Evolutionary conservation across 2,888 invertebrate genomes (phyloP).

Genomic region (Synanthedon tipuliformis): DNA sequence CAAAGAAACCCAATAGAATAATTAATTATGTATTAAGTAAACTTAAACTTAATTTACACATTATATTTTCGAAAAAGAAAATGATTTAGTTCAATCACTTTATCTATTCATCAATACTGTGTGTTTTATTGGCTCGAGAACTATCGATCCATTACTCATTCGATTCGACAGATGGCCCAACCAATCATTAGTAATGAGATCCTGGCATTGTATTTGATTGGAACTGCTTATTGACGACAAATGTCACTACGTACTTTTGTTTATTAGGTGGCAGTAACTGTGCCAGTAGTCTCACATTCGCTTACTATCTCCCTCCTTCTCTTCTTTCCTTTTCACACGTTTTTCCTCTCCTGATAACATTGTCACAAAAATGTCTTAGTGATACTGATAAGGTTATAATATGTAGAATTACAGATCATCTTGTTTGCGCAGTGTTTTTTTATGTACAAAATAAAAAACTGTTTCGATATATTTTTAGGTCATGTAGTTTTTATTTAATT

Average conservation of each 20-base stretch:
- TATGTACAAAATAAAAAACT: no score
- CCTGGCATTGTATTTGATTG: conserved; percentile 23
- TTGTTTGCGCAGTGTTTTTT: no score
- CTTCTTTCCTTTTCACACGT: conserved; percentile 1
- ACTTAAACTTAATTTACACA: neutral
- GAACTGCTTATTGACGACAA: conserved; percentile 19
- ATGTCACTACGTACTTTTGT: conserved; percentile 12
- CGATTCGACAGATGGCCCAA: conserved; percentile 44
- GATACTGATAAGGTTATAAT: no score
- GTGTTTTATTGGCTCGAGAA: conserved; percentile 8
- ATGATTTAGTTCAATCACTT: neutral
- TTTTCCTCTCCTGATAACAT: conserved; percentile 4
- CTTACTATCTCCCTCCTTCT: neutral
- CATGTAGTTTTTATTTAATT: no score
- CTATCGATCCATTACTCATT: conserved; percentile 26
- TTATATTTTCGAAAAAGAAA: neutral
- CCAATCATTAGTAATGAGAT: conserved; percentile 40
- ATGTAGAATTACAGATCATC: no score
- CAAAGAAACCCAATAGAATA: neutral
- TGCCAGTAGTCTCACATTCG: neutral
- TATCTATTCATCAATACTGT: neutral
- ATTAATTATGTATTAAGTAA: neutral
- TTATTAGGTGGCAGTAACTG: neutral
- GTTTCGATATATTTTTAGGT: no score
- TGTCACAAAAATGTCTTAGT: neutral